Percentiles rank a stretch among this genome's conserved stretches.
Evolutionary conservation across 2,113 vertebrate genomes (phyloP).

Genomic region (Ictalurus furcatus): DNA sequence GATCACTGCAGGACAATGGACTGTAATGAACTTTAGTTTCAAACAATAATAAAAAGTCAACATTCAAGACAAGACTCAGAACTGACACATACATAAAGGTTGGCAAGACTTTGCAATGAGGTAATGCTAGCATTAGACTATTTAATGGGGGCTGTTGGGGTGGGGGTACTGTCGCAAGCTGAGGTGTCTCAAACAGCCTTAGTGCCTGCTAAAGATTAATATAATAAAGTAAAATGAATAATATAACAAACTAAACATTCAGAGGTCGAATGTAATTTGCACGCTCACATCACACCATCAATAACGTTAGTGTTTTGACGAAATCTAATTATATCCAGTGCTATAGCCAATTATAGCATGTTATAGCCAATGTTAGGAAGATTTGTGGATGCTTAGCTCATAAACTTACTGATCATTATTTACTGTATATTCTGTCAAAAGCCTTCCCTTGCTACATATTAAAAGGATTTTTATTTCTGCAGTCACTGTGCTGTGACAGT

Average conservation of each 20-base stretch:
- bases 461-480: not conserved
- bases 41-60: not conserved
- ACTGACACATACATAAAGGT: not conserved
- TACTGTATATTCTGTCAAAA: not conserved
- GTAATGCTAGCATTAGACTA: not conserved
- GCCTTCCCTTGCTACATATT: not conserved
- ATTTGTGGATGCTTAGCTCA: not conserved
- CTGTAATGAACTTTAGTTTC: slow-evolving; percentile 13
- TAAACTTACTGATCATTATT: not conserved
- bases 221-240: not conserved
- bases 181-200: not conserved
- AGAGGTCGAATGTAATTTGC: not conserved
- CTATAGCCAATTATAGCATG: not conserved
- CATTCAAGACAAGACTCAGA: not conserved
- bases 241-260: not conserved
- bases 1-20: slow-evolving; percentile 55
- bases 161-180: not conserved
- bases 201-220: not conserved
- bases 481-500: slow-evolving; percentile 5
- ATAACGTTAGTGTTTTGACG: not conserved
- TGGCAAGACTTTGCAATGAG: not conserved
- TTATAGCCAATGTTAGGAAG: not conserved
- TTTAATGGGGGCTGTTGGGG: not conserved
- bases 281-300: not conserved
- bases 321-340: not conserved